Conservation (phyloP, 2,888 invertebrate genomes). For the Bibio marci region DNA sequence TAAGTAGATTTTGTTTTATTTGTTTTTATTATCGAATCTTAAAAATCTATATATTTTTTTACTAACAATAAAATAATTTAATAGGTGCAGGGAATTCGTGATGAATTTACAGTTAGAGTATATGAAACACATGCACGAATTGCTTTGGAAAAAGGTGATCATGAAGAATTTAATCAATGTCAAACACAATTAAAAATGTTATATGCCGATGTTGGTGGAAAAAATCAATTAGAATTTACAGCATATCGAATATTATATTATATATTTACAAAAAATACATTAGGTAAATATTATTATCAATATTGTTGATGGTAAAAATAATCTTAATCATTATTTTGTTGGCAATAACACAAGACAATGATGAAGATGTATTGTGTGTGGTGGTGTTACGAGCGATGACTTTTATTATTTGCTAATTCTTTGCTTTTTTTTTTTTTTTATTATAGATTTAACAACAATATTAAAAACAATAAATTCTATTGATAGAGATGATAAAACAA, state of each 20-base stretch:
- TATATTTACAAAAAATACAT: conserved; percentile 92
- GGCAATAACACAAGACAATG: too few species aligned
- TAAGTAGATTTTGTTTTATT: conserved; percentile 30
- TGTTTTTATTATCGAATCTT: conserved; percentile 6
- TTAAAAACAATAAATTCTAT: conserved; percentile 60
- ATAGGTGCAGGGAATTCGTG: conserved; percentile 88
- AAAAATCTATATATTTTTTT: conserved; percentile 1
- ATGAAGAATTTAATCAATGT: conserved; percentile 99
- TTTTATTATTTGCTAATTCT: conserved; percentile 1
- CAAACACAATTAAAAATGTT: conserved; percentile 95
- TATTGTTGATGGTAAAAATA: too few species aligned
- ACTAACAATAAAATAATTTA: not conserved
- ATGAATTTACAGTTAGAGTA: conserved; percentile 89
- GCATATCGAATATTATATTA: conserved; percentile 95
- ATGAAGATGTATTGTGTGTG: too few species aligned
- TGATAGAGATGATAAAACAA: conserved; percentile 65
- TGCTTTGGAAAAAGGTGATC: conserved; percentile 93
- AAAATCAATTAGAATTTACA: conserved; percentile 79
- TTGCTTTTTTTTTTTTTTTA: conserved; percentile 4
- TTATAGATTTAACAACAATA: conserved; percentile 77
- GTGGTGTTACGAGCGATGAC: too few species aligned
- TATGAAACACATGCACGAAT: conserved; percentile 98
- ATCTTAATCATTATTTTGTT: too few species aligned
- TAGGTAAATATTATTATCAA: conserved; percentile 45
- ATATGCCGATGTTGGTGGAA: conserved; percentile 61